These are phyloP conservation scores for Eumeta japonica DNA, from an alignment of 1,140 invertebrate species.

Conservation along the genomic window DNA sequence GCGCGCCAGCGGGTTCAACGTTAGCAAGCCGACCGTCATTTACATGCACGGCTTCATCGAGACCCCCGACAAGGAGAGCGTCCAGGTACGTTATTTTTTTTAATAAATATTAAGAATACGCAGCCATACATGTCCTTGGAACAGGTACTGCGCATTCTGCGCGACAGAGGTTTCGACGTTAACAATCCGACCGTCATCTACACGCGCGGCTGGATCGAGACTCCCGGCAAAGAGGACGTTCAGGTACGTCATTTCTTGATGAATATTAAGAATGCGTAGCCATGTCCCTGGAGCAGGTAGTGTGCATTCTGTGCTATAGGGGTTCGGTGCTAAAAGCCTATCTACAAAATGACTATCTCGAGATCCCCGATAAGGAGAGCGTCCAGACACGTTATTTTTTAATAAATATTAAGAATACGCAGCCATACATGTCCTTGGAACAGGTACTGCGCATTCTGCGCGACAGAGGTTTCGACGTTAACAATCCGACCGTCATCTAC, in stretches of 20 bases:
- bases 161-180: slow-evolving; percentile 53
- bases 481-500: slow-evolving; percentile 57
- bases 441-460: too few species aligned
- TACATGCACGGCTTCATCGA: slow-evolving; percentile 63
- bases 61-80: slow-evolving; percentile 58
- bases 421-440: too few species aligned
- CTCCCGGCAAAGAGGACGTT: slow-evolving; percentile 58
- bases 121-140: background rate
- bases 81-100: slow-evolving; percentile 48
- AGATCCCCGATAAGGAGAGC: too few species aligned
- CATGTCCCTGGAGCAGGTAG: too few species aligned
- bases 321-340: too few species aligned
- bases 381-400: too few species aligned
- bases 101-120: background rate
- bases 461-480: slow-evolving; percentile 53
- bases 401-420: too few species aligned
- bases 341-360: too few species aligned
- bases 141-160: background rate
- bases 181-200: slow-evolving; percentile 57
- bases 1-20: slow-evolving; percentile 52
- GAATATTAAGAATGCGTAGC: too few species aligned
- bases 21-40: slow-evolving; percentile 53
- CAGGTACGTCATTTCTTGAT: too few species aligned
- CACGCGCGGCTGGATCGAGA: slow-evolving; percentile 61
- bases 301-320: too few species aligned